Evolutionary conservation across 1,140 invertebrate genomes (phyloP).

Genomic region (Bombyx mandarina): DNA sequence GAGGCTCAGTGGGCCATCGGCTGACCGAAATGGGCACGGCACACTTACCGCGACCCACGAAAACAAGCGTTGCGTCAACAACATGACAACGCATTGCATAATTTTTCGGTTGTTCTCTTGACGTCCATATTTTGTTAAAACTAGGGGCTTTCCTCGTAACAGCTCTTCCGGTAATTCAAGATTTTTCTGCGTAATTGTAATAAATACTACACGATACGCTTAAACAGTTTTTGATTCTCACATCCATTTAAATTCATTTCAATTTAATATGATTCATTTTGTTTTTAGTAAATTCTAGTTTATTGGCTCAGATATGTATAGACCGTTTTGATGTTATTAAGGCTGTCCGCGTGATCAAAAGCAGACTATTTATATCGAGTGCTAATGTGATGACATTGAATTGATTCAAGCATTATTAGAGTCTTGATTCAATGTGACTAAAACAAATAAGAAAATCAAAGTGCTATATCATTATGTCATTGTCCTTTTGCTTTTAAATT

Average conservation of each 20-base stretch:
- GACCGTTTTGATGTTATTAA: too few species aligned
- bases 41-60: constrained; percentile 63
- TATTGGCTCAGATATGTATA: too few species aligned
- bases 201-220: neutral
- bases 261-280: too few species aligned
- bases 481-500: neutral
- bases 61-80: constrained; percentile 58
- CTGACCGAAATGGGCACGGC: constrained; percentile 57
- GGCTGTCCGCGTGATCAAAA: too few species aligned
- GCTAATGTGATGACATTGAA: too few species aligned
- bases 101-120: constrained; percentile 42
- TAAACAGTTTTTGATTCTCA: neutral
- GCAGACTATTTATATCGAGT: too few species aligned
- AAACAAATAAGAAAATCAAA: too few species aligned
- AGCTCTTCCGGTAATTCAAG: constrained; percentile 4
- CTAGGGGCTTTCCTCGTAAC: constrained; percentile 12
- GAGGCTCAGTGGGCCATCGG: constrained; percentile 49
- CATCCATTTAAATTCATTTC: neutral
- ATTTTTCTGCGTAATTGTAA: too few species aligned
- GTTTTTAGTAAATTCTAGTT: too few species aligned
- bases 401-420: too few species aligned
- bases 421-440: too few species aligned
- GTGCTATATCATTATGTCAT: neutral
- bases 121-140: constrained; percentile 19
- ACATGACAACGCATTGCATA: constrained; percentile 50